Percentiles rank a stretch among this genome's conserved stretches.
These are phyloP conservation scores for Pterobdella sp. DNA, from an alignment of 2,888 invertebrate genomes.

Conservation along the genomic window DNA sequence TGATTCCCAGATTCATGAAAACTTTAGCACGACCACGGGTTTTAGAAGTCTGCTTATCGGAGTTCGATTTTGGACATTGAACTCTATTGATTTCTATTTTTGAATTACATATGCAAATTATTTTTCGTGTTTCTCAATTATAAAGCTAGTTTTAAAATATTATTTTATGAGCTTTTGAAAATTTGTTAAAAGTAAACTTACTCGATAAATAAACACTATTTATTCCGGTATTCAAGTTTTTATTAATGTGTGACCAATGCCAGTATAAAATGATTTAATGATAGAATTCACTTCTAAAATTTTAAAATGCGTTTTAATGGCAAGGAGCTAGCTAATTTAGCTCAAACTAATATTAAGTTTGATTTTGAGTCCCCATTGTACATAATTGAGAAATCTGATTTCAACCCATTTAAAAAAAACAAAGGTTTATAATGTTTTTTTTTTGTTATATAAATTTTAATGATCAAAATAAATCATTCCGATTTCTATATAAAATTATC, in stretches of 20 bases:
- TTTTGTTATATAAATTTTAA: not conserved
- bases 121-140: no score
- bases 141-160: no score
- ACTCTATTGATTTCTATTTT: no score
- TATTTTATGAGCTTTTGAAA: no score
- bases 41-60: no score
- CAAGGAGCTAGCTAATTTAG: constrained; percentile 74
- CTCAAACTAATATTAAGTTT: constrained; percentile 75
- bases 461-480: not conserved
- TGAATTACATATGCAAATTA: no score
- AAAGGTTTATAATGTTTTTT: constrained; percentile 62
- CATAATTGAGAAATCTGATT: constrained; percentile 76
- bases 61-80: no score
- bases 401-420: constrained; percentile 70
- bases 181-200: not conserved
- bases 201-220: not conserved
- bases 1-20: no score
- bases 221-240: not conserved
- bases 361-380: constrained; percentile 82
- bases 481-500: constrained; percentile 17
- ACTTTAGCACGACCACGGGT: no score
- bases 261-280: not conserved
- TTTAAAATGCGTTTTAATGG: constrained; percentile 76
- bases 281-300: not conserved
- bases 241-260: not conserved